These are phyloP conservation scores for Prosapia bicincta DNA, from an alignment of 2,888 invertebrate species.

Conservation along the genomic window DNA sequence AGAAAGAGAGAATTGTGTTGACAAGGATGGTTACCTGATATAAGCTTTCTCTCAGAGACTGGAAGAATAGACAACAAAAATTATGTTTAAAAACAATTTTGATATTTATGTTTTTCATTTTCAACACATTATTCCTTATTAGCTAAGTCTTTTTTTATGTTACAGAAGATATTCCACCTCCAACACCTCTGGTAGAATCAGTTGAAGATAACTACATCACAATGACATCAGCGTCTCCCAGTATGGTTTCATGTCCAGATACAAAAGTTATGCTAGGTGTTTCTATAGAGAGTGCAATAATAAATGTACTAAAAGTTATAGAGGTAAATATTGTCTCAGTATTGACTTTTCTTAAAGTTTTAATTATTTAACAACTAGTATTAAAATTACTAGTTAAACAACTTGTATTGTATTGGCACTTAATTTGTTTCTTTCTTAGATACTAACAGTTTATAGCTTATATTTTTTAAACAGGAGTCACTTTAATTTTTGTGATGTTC, in stretches of 20 bases:
- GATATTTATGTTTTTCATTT: too few relatives aligned
- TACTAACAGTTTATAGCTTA: too few relatives aligned
- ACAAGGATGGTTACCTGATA: neutral
- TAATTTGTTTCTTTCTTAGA: too few relatives aligned
- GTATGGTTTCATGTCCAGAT: slow-evolving; percentile 46
- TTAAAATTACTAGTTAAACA: too few relatives aligned
- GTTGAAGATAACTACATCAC: slow-evolving; percentile 52
- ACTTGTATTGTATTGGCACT: too few relatives aligned
- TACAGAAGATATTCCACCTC: slow-evolving; percentile 43
- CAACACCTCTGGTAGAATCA: slow-evolving; percentile 43
- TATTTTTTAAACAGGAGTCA: too few relatives aligned
- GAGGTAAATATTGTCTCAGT: slow-evolving; percentile 46
- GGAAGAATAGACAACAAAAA: too few relatives aligned
- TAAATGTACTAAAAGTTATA: slow-evolving; percentile 50
- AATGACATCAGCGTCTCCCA: slow-evolving; percentile 49
- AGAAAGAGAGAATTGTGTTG: too few relatives aligned
- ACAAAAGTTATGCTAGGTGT: slow-evolving; percentile 47
- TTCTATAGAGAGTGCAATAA: slow-evolving; percentile 53
- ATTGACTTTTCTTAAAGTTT: too few relatives aligned
- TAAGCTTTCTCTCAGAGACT: neutral
- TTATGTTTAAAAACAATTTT: too few relatives aligned
- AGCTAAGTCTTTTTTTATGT: neutral
- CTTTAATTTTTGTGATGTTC: too few relatives aligned
- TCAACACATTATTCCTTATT: neutral
- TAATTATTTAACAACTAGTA: too few relatives aligned